Percentiles rank a stretch among this genome's conserved stretches.
phyloP scores from a whole-genome alignment of 2,797 vertebrate species.

The Tenualosa ilisha region DNA sequence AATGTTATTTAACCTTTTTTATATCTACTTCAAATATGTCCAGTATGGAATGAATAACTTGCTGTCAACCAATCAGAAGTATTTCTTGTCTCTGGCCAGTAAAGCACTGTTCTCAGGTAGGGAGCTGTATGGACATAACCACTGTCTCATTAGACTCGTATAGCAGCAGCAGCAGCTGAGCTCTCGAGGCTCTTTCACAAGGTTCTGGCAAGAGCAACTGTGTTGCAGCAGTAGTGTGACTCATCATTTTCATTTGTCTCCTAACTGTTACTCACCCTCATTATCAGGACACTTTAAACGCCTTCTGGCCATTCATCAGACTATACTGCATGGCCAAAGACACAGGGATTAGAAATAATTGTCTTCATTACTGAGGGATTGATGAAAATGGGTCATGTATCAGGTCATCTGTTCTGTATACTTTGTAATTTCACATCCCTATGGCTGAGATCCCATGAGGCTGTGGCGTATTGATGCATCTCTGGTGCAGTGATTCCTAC shows the following conservation, averaged over 20 bases:
- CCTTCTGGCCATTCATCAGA: neutral
- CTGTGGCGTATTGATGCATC: neutral
- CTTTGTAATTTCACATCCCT: neutral
- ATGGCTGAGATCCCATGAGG: neutral
- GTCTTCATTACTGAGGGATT: neutral
- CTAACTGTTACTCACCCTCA: neutral
- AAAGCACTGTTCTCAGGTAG: neutral
- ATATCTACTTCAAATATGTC: neutral
- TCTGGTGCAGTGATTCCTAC: neutral
- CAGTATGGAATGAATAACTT: neutral
- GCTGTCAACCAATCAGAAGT: no score
- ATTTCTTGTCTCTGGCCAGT: no score
- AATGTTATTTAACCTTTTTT: no score
- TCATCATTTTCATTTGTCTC: slow-evolving; percentile 1
- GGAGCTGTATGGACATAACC: neutral
- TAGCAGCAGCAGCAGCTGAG: neutral
- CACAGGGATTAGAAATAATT: neutral
- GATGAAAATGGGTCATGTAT: neutral
- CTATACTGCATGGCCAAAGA: neutral
- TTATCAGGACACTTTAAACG: neutral
- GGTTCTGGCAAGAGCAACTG: neutral
- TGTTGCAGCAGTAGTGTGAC: neutral
- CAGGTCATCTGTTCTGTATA: neutral
- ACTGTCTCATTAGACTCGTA: neutral
- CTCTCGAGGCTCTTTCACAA: neutral